phyloP scores from a whole-genome alignment of 2,797 vertebrate genomes.

The Chaunax sp. region DNA sequence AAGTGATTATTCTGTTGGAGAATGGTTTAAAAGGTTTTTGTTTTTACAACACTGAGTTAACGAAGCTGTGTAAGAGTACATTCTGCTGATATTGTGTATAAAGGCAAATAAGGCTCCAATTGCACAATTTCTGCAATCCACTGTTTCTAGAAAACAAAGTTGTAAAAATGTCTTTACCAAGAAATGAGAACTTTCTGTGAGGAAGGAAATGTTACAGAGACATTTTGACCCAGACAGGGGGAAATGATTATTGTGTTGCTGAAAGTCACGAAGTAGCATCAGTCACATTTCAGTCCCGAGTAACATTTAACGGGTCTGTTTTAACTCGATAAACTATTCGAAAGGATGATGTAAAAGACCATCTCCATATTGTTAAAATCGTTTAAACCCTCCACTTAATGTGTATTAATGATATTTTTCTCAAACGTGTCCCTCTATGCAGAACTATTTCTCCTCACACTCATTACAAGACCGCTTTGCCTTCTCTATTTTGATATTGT shows the following conservation, averaged over 20 bases:
- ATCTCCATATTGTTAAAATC: slow-evolving; percentile 19
- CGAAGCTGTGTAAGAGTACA: background rate
- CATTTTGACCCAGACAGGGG: slow-evolving; percentile 81
- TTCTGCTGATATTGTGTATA: slow-evolving; percentile 26
- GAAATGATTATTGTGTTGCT: slow-evolving; percentile 75
- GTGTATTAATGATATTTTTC: slow-evolving; percentile 39
- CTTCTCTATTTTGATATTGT: slow-evolving; percentile 63
- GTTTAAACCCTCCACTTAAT: slow-evolving; percentile 6
- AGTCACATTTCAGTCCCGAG: slow-evolving; percentile 15
- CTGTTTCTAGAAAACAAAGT: slow-evolving; percentile 71
- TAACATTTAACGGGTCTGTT: background rate
- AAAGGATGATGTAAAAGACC: background rate
- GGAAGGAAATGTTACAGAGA: slow-evolving; percentile 81
- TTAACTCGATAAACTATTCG: too few species aligned
- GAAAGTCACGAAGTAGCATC: slow-evolving; percentile 46
- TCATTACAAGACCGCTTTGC: slow-evolving; percentile 59
- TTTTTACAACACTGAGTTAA: too few species aligned
- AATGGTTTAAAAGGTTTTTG: background rate
- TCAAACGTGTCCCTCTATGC: background rate
- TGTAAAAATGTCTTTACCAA: slow-evolving; percentile 64
- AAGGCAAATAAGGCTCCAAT: slow-evolving; percentile 9
- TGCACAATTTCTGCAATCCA: slow-evolving; percentile 50
- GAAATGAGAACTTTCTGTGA: slow-evolving; percentile 83
- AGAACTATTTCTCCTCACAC: slow-evolving; percentile 58
- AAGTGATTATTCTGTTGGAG: background rate